These are phyloP conservation scores for Rhynchonycteris naso DNA, from an alignment of 2,797 vertebrate genomes.

Conservation along the genomic window DNA sequence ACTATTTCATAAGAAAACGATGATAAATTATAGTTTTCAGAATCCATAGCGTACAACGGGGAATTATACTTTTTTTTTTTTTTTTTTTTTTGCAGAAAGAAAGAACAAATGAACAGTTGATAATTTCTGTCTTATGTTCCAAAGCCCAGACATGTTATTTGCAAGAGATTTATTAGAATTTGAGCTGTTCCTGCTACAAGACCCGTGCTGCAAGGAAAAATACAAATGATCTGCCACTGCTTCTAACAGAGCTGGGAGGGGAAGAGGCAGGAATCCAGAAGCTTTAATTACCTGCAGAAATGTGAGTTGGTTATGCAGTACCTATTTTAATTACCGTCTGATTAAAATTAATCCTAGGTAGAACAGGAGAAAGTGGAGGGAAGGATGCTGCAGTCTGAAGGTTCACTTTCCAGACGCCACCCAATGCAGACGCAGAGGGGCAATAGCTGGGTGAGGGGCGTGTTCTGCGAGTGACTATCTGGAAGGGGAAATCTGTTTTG, in stretches of 20 bases:
- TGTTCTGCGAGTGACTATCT: neutral
- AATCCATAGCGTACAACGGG: slow-evolving; percentile 36
- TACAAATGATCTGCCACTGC: slow-evolving; percentile 71
- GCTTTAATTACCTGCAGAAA: slow-evolving; percentile 82
- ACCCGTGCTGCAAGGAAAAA: slow-evolving; percentile 69
- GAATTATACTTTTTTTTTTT: slow-evolving; percentile 47
- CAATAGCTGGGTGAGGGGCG: neutral
- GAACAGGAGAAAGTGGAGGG: slow-evolving; percentile 70
- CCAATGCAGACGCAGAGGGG: slow-evolving; percentile 24
- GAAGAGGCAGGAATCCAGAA: slow-evolving; percentile 61
- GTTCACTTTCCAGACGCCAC: slow-evolving; percentile 72
- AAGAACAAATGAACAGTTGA: slow-evolving; percentile 63
- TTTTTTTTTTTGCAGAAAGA: slow-evolving; percentile 68
- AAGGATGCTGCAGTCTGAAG: slow-evolving; percentile 68
- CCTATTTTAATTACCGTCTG: slow-evolving; percentile 81
- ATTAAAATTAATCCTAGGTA: slow-evolving; percentile 81
- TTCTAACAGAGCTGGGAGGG: slow-evolving; percentile 65
- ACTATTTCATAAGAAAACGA: slow-evolving; percentile 50
- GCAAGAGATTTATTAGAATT: slow-evolving; percentile 63
- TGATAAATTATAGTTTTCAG: slow-evolving; percentile 44
- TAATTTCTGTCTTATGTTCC: slow-evolving; percentile 55
- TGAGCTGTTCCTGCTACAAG: slow-evolving; percentile 46
- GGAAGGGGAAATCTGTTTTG: neutral
- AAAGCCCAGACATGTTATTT: slow-evolving; percentile 54
- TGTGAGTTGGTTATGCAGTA: slow-evolving; percentile 76